Evolutionary conservation across 1,140 invertebrate genomes (phyloP).

Genomic region (Plectrocnemia conspersa): DNA sequence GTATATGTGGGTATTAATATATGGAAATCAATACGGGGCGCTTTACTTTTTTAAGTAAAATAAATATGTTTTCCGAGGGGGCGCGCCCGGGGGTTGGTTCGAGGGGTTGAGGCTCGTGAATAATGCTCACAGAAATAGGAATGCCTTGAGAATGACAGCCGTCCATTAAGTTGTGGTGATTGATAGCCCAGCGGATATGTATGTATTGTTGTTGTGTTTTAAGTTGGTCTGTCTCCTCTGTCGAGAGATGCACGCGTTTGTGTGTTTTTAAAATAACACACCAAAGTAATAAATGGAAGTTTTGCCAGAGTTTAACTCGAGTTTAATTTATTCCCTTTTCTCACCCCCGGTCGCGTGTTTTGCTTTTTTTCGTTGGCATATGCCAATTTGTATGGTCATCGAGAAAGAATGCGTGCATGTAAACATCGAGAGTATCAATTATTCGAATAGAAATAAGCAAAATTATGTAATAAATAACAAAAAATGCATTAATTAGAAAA

Average conservation of each 20-base stretch:
- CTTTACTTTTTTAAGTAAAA: slow-evolving; percentile 28
- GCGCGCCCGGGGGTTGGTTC: neutral
- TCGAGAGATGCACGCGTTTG: slow-evolving; percentile 13
- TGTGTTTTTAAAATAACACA: slow-evolving; percentile 34
- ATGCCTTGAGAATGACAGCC: slow-evolving; percentile 37
- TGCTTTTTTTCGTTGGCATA: no score
- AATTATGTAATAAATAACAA: no score
- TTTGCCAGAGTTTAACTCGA: slow-evolving; percentile 32
- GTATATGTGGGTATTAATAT: no score
- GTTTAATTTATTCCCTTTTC: slow-evolving; percentile 31
- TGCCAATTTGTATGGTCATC: no score
- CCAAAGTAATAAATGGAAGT: slow-evolving; percentile 33
- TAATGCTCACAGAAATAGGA: slow-evolving; percentile 37
- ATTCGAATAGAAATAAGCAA: no score
- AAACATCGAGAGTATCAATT: no score
- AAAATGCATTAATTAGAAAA: no score
- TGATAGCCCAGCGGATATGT: slow-evolving; percentile 33
- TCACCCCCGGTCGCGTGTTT: no score
- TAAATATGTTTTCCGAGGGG: slow-evolving; percentile 26
- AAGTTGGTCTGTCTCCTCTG: slow-evolving; percentile 7
- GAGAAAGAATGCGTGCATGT: no score
- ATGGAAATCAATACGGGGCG: slow-evolving; percentile 8
- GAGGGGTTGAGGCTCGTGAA: slow-evolving; percentile 27
- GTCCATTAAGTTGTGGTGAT: slow-evolving; percentile 35
- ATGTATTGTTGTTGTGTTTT: slow-evolving; percentile 26